Base-by-base conservation (phyloP, 2,888 invertebrate species). In the Netelia fuscicornis region DNA sequence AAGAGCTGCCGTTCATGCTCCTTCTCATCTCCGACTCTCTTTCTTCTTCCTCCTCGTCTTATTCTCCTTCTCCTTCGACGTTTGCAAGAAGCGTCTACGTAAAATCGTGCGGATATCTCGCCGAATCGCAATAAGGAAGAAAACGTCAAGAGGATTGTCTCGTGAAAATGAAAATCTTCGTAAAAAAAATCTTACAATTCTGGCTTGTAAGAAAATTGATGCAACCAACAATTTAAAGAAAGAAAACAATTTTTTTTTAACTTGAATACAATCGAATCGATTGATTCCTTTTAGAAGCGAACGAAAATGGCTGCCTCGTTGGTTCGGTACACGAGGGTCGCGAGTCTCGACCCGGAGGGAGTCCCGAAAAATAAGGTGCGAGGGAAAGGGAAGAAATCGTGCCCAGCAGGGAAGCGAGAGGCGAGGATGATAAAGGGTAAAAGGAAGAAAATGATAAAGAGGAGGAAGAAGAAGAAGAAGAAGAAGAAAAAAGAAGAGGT, bases 361-460 rank as follows among this genome's bases (percentile, higher is more conserved):
- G 48, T 20, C 17, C 56, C 8, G 17, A 56, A 56, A n/a, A 80
- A 60, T 79, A 83, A 84, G 85, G 77, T 81, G 86, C 81, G 84
- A 86, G 67, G 58, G 85, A 74, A 65, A 81, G 80, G 85, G 76
- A 86, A 84, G 77, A 86, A 86, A 82, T 70, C 56, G 76, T 76
- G 74, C 60, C 67, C 58, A 72, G 62, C 44, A 44, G 52, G 72
- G 62, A 70, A 62, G 44, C 70, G 8, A 23, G 48, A 70, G 20
- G 13, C 25, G 37, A 74, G 25, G 72, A 81, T 64, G 71, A 80
- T 71, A 72, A 85, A 75, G 67, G 68, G 64, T 84, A 58, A 58
- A 78, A 56, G 60, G 30, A 42, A 74, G 54, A 72, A 13, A n/a
- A 62, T n/a, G 77, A 77, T 62, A 54, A 44, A 9, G 76, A 67